Evolutionary conservation across 1,140 invertebrate genomes (phyloP).

Genomic region (Heliconius congener): DNA sequence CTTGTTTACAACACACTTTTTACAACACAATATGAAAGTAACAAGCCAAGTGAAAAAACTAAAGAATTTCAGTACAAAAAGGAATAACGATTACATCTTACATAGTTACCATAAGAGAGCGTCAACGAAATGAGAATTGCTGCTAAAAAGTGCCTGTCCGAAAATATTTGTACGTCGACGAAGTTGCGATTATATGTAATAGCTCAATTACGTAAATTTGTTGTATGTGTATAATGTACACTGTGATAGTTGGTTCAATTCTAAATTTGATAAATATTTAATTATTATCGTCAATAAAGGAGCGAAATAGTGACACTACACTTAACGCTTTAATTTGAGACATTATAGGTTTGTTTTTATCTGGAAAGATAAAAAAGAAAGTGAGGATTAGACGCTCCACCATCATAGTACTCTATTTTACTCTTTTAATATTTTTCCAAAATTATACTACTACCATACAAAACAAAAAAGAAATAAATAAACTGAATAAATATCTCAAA

Average conservation of each 20-base stretch:
- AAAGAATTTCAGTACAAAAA: neutral
- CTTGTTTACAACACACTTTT: neutral
- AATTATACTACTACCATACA: neutral
- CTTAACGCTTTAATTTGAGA: no score
- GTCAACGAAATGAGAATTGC: conserved; percentile 65
- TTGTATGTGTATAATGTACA: neutral
- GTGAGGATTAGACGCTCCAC: no score
- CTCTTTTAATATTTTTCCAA: neutral
- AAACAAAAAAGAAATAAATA: neutral
- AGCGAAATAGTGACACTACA: no score
- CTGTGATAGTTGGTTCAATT: neutral
- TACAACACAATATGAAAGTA: neutral
- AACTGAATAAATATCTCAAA: neutral
- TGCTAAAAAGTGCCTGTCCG: conserved; percentile 52
- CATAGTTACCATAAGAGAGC: conserved; percentile 67
- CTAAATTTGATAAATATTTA: neutral
- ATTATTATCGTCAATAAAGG: no score
- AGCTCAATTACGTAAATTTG: conserved; percentile 56
- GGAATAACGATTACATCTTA: conserved; percentile 30
- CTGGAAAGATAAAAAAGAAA: no score
- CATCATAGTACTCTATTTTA: no score
- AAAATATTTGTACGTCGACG: conserved; percentile 54
- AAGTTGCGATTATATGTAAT: conserved; percentile 63
- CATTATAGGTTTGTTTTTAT: no score
- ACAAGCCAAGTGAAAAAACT: neutral